A percentile compares a stretch with the other conserved stretches of the same genome.
These are phyloP conservation scores for Watsonalla cultraria DNA, from an alignment of 2,888 invertebrate species.

Conservation along the genomic window DNA sequence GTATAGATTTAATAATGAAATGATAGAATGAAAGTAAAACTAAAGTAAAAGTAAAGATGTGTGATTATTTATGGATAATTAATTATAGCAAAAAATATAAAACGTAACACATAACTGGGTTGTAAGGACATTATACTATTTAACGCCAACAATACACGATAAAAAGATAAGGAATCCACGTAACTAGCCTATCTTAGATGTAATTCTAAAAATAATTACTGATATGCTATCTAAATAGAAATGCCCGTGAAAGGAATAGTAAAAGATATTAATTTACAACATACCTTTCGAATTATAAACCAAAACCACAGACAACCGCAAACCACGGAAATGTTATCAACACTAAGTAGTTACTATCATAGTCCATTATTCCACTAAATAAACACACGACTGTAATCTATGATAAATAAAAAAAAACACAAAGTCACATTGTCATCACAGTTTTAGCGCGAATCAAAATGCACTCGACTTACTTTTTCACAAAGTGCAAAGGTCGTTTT, in stretches of 20 bases:
- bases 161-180: too few relatives aligned
- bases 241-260: constrained; percentile 4
- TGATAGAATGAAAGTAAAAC: too few relatives aligned
- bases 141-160: too few relatives aligned
- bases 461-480: not conserved
- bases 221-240: not conserved
- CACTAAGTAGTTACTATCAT: constrained; percentile 52
- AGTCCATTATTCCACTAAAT: constrained; percentile 47
- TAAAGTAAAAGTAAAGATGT: too few relatives aligned
- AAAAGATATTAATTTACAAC: constrained; percentile 20
- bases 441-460: constrained; percentile 2
- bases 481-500: constrained; percentile 30
- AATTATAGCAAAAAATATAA: too few relatives aligned
- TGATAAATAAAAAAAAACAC: constrained; percentile 22
- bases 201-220: not conserved
- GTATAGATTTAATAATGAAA: too few relatives aligned
- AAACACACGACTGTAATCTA: constrained; percentile 47
- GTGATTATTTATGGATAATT: too few relatives aligned
- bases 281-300: constrained; percentile 31
- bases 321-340: constrained; percentile 57
- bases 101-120: too few relatives aligned
- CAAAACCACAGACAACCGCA: constrained; percentile 51
- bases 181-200: too few relatives aligned
- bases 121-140: too few relatives aligned
- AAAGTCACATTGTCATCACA: not conserved